Conservation (phyloP, 2,113 vertebrate genomes). For the Tachycineta bicolor region DNA sequence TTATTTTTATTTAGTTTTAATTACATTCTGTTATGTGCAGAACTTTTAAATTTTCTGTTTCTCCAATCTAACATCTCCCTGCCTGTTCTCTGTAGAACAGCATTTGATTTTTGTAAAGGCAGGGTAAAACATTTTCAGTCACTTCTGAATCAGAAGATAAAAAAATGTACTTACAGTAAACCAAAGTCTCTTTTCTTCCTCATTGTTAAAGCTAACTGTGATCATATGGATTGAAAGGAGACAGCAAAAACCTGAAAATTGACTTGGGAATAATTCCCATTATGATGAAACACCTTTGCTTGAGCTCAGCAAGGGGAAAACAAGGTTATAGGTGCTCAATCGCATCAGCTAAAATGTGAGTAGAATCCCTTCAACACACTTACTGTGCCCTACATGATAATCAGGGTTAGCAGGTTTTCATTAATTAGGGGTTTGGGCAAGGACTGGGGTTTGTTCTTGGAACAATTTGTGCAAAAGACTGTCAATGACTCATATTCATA, state of each 20-base stretch:
- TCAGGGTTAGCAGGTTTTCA: constrained; percentile 22
- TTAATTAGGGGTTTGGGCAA: constrained; percentile 32
- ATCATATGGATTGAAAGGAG: neutral
- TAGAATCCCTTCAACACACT: constrained; percentile 12
- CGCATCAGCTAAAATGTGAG: neutral
- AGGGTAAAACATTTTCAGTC: neutral
- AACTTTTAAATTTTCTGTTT: neutral
- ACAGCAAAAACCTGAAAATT: constrained; percentile 47
- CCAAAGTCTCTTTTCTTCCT: neutral
- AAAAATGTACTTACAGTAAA: neutral
- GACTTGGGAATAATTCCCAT: constrained; percentile 46
- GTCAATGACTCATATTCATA: neutral
- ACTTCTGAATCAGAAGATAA: neutral
- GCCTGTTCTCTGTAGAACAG: neutral
- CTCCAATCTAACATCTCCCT: neutral
- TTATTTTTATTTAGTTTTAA: constrained; percentile 33
- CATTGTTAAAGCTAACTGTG: neutral
- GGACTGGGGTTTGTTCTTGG: constrained; percentile 4
- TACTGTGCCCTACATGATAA: constrained; percentile 16
- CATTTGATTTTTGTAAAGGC: neutral
- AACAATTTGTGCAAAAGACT: neutral
- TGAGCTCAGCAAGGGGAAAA: constrained; percentile 29
- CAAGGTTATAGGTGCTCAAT: constrained; percentile 46
- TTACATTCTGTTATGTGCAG: neutral
- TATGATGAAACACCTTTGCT: constrained; percentile 58